phyloP scores from a whole-genome alignment of 1,140 invertebrate species.

The Paraescarpia echinospica region DNA sequence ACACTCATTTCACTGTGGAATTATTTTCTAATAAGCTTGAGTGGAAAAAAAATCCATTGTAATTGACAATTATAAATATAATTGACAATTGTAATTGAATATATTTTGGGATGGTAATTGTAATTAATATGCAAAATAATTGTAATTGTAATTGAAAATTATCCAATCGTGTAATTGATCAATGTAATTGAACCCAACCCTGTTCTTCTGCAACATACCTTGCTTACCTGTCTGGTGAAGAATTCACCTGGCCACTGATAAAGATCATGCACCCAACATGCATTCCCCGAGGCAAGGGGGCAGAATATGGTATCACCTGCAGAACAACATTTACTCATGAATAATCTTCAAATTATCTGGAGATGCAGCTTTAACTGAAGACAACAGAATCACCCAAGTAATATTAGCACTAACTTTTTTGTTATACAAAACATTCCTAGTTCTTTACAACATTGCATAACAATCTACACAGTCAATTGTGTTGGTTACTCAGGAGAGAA shows the following conservation, averaged over 20 bases:
- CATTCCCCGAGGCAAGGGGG: conserved; percentile 61
- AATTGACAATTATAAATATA: too few relatives aligned
- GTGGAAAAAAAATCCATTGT: too few relatives aligned
- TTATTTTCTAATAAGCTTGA: too few relatives aligned
- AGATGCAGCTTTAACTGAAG: too few relatives aligned
- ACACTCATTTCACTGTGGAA: too few relatives aligned
- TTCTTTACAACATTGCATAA: not conserved
- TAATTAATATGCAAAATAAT: too few relatives aligned
- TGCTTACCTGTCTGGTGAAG: conserved; percentile 28
- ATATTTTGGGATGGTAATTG: too few relatives aligned
- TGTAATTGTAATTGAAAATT: too few relatives aligned
- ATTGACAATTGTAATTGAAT: too few relatives aligned
- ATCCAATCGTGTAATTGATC: too few relatives aligned
- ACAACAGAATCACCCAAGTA: not conserved
- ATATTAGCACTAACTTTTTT: not conserved
- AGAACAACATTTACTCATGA: conserved; percentile 33
- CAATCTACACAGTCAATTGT: not conserved
- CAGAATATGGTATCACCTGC: conserved; percentile 61
- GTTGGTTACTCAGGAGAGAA: not conserved
- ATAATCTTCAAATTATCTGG: not conserved
- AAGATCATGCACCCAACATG: conserved; percentile 65
- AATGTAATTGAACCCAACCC: too few relatives aligned
- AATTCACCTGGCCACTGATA: conserved; percentile 63
- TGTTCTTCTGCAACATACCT: not conserved
- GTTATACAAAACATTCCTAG: not conserved